Conservation (phyloP, 2,797 vertebrate genomes). For the Falco columbarius region DNA sequence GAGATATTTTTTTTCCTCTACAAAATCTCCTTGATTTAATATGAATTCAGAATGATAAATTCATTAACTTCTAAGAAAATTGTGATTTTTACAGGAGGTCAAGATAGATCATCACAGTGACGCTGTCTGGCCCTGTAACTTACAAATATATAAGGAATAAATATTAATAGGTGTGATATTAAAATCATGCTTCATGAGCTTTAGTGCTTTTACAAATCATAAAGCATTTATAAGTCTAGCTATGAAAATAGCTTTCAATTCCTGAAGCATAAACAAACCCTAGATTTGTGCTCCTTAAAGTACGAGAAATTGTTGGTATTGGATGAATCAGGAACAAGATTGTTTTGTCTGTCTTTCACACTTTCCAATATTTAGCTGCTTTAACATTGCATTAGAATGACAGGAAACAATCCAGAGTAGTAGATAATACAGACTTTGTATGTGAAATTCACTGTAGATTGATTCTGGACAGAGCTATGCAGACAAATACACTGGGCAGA, state of each 20-base stretch:
- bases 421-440: background rate
- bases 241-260: background rate
- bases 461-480: background rate
- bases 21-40: background rate
- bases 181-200: background rate
- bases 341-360: background rate
- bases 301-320: background rate
- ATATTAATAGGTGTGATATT: background rate
- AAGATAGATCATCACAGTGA: background rate
- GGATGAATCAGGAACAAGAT: background rate
- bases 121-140: background rate
- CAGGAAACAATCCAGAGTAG: background rate
- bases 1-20: background rate
- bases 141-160: background rate
- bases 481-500: background rate
- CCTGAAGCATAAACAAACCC: background rate
- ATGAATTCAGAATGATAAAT: background rate
- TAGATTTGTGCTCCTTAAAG: background rate
- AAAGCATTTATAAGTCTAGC: background rate
- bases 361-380: background rate
- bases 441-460: background rate
- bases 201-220: background rate
- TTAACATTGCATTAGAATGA: background rate
- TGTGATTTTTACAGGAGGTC: background rate
- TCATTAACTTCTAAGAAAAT: background rate